Evolutionary conservation across 64 coral and sea anemone genomes (phyloP).

Genomic region (Montipora sp.): DNA sequence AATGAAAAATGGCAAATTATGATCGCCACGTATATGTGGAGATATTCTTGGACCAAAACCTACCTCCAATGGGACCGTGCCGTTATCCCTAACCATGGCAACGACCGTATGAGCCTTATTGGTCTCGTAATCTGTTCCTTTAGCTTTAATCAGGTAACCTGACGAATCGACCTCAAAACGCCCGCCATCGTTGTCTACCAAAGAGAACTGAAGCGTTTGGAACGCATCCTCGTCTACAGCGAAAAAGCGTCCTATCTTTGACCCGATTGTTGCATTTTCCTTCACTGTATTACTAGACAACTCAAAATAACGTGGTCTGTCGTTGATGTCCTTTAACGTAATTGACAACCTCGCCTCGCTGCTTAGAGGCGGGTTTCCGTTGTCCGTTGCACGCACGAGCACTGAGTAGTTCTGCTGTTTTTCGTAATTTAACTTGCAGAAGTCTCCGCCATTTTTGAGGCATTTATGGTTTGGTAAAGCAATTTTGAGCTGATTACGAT

Average conservation of each 20-base stretch:
- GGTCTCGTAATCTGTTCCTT: constrained; percentile 83
- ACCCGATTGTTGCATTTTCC: constrained; percentile 77
- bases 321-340: constrained; percentile 81
- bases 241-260: constrained; percentile 65
- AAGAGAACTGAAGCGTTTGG: constrained; percentile 65
- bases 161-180: constrained; percentile 65
- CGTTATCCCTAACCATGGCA: constrained; percentile 75
- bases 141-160: constrained; percentile 83
- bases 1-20: no score
- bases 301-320: constrained; percentile 75
- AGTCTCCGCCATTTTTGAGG: constrained; percentile 48
- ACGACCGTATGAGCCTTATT: constrained; percentile 63
- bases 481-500: constrained; percentile 54
- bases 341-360: constrained; percentile 67
- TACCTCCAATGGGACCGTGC: constrained; percentile 49
- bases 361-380: constrained; percentile 73
- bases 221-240: constrained; percentile 82
- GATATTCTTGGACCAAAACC: background rate
- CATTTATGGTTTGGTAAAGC: constrained; percentile 53
- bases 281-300: constrained; percentile 79
- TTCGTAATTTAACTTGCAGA: constrained; percentile 91
- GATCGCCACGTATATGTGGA: no score
- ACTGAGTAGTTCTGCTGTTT: constrained; percentile 49
- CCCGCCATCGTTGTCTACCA: constrained; percentile 62
- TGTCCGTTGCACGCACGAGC: constrained; percentile 86